phyloP scores from a whole-genome alignment of 2,113 vertebrate genomes.

The Vulpes vulpes region DNA sequence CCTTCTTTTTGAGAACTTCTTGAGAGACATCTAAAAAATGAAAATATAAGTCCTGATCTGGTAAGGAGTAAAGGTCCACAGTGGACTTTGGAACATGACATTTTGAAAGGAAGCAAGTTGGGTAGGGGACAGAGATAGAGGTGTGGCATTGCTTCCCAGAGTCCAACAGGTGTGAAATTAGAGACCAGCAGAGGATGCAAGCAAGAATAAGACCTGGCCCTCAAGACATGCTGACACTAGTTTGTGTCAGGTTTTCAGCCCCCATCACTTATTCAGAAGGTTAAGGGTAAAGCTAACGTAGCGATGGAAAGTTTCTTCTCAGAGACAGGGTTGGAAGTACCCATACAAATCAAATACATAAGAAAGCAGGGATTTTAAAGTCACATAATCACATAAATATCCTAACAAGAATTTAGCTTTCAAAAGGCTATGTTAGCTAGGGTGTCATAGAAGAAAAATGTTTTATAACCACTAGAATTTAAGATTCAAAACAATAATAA shows the following conservation, averaged over 20 bases:
- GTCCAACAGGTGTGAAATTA: neutral
- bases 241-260: neutral
- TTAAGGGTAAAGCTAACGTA: neutral
- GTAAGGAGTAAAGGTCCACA: neutral
- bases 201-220: neutral
- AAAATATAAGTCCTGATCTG: neutral
- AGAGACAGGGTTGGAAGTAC: neutral
- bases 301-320: neutral
- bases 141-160: neutral
- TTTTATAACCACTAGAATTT: neutral
- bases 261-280: neutral
- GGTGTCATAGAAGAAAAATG: conserved; percentile 7
- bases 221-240: accelerated
- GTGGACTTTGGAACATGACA: neutral
- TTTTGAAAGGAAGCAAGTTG: neutral
- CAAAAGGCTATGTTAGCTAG: neutral
- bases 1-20: neutral
- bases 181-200: too few species aligned
- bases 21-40: neutral
- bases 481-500: neutral
- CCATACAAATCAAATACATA: neutral
- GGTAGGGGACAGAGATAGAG: too few species aligned
- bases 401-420: neutral
- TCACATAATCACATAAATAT: neutral
- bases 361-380: neutral